phyloP scores from a whole-genome alignment of 2,797 vertebrate species.

The Rhinella marina region DNA sequence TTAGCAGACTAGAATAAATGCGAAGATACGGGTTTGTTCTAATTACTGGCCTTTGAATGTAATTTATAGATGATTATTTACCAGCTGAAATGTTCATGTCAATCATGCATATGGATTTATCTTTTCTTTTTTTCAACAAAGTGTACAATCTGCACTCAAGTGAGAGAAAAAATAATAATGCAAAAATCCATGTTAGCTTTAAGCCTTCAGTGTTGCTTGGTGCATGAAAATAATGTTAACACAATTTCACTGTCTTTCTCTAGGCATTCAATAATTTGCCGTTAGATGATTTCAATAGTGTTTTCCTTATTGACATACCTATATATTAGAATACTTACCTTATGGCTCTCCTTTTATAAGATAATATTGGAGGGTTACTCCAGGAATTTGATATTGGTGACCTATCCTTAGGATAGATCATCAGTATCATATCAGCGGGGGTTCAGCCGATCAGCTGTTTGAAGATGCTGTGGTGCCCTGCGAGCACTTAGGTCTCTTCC shows the following conservation, averaged over 20 bases:
- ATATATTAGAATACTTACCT: neutral
- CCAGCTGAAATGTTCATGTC: slow-evolving; percentile 18
- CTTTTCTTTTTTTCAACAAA: neutral
- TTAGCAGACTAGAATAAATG: slow-evolving; percentile 46
- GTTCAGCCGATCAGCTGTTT: no score
- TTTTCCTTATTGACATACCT: neutral
- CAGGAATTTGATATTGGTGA: no score
- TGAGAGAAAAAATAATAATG: slow-evolving; percentile 28
- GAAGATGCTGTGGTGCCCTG: no score
- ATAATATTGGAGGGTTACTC: no score
- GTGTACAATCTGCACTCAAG: slow-evolving; percentile 31
- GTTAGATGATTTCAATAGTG: neutral
- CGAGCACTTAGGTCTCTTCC: no score
- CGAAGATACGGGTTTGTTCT: slow-evolving; percentile 30
- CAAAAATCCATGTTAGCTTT: neutral
- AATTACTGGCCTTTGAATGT: slow-evolving; percentile 41
- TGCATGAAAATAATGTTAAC: slow-evolving; percentile 8
- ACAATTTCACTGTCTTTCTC: neutral
- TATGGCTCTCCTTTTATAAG: neutral
- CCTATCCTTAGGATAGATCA: no score
- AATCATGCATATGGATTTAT: slow-evolving; percentile 29
- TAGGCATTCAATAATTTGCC: neutral
- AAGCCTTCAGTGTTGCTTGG: neutral
- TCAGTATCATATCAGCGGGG: no score
- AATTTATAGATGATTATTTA: slow-evolving; percentile 35